Evolutionary conservation across 2,797 vertebrate genomes (phyloP).

Genomic region (Labeo calbasu): DNA sequence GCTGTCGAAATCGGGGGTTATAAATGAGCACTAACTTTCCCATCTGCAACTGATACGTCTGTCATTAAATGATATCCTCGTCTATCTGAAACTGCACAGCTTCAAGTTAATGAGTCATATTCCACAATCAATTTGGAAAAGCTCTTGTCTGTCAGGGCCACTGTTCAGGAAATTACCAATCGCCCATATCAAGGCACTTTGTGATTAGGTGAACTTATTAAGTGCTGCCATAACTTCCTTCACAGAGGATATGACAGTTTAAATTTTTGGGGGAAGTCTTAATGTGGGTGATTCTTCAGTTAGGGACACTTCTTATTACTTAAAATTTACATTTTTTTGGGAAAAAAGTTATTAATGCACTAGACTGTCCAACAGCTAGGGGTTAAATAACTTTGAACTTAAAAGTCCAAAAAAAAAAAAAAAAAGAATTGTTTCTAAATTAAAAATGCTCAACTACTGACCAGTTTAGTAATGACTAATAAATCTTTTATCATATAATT

Average conservation of each 20-base stretch:
- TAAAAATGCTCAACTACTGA: background rate
- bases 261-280: background rate
- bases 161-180: constrained; percentile 55
- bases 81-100: constrained; percentile 52
- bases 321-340: background rate
- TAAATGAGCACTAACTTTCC: constrained; percentile 56
- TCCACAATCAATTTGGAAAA: constrained; percentile 56
- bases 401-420: background rate
- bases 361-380: background rate
- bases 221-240: background rate
- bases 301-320: background rate
- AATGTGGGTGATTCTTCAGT: background rate
- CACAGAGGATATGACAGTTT: background rate
- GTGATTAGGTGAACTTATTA: constrained; percentile 47
- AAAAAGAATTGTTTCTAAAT: background rate
- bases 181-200: constrained; percentile 39
- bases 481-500: background rate
- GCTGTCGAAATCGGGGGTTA: constrained; percentile 34
- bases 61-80: constrained; percentile 57
- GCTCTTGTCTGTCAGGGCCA: constrained; percentile 49
- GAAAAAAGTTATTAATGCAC: background rate
- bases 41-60: constrained; percentile 45
- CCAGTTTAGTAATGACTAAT: background rate
- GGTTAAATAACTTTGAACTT: background rate
- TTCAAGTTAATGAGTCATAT: constrained; percentile 57